Conservation (phyloP, 2,888 invertebrate species). For the Fragum sueziense region DNA sequence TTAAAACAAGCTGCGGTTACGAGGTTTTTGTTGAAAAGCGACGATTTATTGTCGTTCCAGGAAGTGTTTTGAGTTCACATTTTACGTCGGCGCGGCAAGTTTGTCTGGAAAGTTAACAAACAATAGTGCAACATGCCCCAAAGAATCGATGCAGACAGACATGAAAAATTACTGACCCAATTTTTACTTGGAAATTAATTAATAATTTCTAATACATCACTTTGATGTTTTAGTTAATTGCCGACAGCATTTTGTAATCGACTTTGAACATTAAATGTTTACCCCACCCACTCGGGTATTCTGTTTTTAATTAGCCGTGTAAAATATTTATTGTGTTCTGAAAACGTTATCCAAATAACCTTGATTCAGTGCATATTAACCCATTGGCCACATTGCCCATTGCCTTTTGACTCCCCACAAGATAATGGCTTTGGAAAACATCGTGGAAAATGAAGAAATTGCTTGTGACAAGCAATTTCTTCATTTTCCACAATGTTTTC, state of each 20-base stretch:
- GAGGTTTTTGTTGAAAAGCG: too few species aligned
- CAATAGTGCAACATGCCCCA: conserved; percentile 20
- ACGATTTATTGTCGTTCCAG: too few species aligned
- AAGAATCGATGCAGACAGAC: conserved; percentile 8
- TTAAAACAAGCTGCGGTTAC: too few species aligned
- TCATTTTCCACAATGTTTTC: too few species aligned
- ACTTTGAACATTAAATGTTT: conserved; percentile 3
- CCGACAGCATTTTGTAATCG: conserved; percentile 11
- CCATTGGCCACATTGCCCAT: too few species aligned
- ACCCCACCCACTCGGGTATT: conserved; percentile 17
- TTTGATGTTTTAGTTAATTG: conserved; percentile 14
- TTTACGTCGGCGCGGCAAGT: not conserved
- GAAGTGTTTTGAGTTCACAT: too few species aligned
- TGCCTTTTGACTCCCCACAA: too few species aligned
- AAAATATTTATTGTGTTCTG: not conserved
- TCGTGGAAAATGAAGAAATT: too few species aligned
- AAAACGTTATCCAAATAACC: not conserved
- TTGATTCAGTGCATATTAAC: too few species aligned
- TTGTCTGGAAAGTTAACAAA: conserved; percentile 18
- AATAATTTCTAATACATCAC: conserved; percentile 21
- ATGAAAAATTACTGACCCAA: conserved; percentile 6
- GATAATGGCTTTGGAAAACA: too few species aligned
- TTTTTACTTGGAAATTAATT: conserved; percentile 16
- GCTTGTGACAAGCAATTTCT: too few species aligned
- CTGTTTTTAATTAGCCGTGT: not conserved